These are phyloP conservation scores for Daktulosphaira vitifoliae DNA, from an alignment of 1,140 invertebrate species.

Conservation along the genomic window DNA sequence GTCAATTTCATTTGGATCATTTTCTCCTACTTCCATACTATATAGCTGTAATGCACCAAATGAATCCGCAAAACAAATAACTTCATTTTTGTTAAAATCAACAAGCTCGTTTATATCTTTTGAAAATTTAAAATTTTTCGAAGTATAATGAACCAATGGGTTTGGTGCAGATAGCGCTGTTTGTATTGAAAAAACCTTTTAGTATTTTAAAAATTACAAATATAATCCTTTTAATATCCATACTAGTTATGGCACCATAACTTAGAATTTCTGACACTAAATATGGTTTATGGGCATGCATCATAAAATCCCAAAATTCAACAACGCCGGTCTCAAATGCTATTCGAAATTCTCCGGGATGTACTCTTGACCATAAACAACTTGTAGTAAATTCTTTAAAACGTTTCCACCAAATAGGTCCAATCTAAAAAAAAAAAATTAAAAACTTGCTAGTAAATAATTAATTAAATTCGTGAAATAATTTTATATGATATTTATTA, in stretches of 20 bases:
- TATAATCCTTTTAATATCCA: neutral
- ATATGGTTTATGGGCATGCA: slow-evolving; percentile 2
- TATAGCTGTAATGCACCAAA: neutral
- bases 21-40: neutral
- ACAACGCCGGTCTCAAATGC: neutral
- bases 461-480: too few species aligned
- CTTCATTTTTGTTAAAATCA: neutral
- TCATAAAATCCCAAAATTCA: slow-evolving; percentile 27
- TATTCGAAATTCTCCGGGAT: neutral
- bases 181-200: too few species aligned
- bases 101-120: neutral
- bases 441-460: too few species aligned
- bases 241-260: slow-evolving; percentile 1
- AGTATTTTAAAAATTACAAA: too few species aligned
- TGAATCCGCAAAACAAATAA: slow-evolving; percentile 9
- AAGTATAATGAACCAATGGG: neutral
- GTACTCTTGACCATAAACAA: slow-evolving; percentile 3
- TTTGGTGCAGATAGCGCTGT: neutral
- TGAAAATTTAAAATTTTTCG: neutral
- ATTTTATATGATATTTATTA: too few species aligned
- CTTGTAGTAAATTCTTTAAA: slow-evolving; percentile 1
- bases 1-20: neutral
- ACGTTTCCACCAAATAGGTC: slow-evolving; percentile 19
- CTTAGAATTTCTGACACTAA: neutral
- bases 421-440: neutral